Conservation (phyloP, 2,797 vertebrate genomes). For the Sciurus vulgaris region DNA sequence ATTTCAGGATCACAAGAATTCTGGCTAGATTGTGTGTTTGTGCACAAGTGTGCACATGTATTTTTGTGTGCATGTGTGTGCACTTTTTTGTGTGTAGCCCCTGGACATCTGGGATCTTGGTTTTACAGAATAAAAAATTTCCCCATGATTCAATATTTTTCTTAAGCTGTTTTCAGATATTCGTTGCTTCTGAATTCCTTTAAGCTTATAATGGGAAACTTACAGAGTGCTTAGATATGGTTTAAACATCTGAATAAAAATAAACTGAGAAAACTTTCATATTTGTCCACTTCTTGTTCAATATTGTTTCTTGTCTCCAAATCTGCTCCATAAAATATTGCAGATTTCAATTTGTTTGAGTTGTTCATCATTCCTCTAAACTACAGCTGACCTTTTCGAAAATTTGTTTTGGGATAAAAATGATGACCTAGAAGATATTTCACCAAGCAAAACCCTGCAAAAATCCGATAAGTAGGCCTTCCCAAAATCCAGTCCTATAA, state of each 20-base stretch:
- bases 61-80: not conserved
- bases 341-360: conserved; percentile 53
- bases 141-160: not conserved
- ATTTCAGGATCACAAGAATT: not conserved
- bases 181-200: conserved; percentile 25
- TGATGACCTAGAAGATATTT: conserved; percentile 4
- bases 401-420: conserved; percentile 69
- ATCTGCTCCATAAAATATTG: conserved; percentile 28
- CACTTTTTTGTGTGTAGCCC: not conserved
- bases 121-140: conserved; percentile 67
- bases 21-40: not conserved
- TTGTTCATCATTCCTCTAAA: not conserved
- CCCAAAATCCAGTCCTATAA: not conserved
- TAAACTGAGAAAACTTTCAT: not conserved
- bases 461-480: not conserved
- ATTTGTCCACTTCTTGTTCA: conserved; percentile 44
- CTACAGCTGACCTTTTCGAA: conserved; percentile 51
- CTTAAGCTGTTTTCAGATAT: not conserved
- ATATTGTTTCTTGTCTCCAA: conserved; percentile 59
- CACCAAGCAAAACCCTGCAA: conserved; percentile 31
- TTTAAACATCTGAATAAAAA: conserved; percentile 60
- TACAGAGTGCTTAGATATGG: not conserved
- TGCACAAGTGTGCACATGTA: not conserved
- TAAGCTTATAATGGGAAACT: not conserved
- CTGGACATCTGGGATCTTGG: conserved; percentile 50